phyloP scores from a whole-genome alignment of 1,140 invertebrate genomes.

The Drosophila lowei region DNA sequence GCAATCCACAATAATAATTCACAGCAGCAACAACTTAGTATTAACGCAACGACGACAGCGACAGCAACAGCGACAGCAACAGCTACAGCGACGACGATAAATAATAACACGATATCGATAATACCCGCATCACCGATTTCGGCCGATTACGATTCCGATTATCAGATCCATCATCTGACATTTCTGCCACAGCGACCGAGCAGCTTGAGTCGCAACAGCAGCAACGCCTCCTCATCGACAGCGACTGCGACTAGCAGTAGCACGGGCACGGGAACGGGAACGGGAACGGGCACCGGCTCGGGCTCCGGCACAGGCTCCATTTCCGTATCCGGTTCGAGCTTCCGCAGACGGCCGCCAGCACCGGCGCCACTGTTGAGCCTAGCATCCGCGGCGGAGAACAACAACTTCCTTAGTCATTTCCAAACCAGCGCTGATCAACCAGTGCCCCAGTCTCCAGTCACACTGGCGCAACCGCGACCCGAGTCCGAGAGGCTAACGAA shows the following conservation, averaged over 20 bases:
- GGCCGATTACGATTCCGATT: slow-evolving; percentile 67
- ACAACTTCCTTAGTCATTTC: slow-evolving; percentile 82
- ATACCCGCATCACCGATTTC: slow-evolving; percentile 52
- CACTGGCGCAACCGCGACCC: slow-evolving; percentile 89
- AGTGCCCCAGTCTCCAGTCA: slow-evolving; percentile 82
- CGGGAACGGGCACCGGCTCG: slow-evolving; percentile 71
- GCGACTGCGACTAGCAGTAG: slow-evolving; percentile 63
- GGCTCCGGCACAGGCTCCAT: slow-evolving; percentile 57
- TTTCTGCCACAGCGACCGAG: slow-evolving; percentile 78
- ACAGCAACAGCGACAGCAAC: slow-evolving; percentile 24
- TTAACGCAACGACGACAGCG: slow-evolving; percentile 35
- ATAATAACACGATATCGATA: slow-evolving; percentile 70
- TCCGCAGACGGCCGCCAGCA: slow-evolving; percentile 66
- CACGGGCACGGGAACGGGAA: slow-evolving; percentile 38
- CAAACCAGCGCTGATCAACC: slow-evolving; percentile 69
- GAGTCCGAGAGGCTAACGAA: slow-evolving; percentile 90
- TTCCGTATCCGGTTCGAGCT: slow-evolving; percentile 58
- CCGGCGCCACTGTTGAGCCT: slow-evolving; percentile 29
- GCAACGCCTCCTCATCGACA: slow-evolving; percentile 71
- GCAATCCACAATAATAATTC: slow-evolving; percentile 55
- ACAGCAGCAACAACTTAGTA: slow-evolving; percentile 57
- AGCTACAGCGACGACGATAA: slow-evolving; percentile 28
- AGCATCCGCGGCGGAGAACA: slow-evolving; percentile 42
- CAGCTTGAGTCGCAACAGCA: slow-evolving; percentile 75
- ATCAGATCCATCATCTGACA: slow-evolving; percentile 78